These are phyloP conservation scores for Pempheris klunzingeri DNA, from an alignment of 2,797 vertebrate species.

Conservation along the genomic window DNA sequence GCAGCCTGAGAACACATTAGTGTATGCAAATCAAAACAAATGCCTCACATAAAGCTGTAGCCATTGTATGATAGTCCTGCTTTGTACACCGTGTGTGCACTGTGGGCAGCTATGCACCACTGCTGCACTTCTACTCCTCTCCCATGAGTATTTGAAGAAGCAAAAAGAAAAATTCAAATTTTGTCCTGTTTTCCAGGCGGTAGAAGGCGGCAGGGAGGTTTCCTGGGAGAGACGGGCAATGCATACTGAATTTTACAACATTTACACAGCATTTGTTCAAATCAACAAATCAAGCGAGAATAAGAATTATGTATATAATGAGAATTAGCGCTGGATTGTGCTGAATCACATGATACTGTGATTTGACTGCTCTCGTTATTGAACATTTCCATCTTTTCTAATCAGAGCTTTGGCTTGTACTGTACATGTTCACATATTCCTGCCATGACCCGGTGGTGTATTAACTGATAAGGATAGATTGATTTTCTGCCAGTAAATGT, in stretches of 20 bases:
- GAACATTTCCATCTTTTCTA: constrained; percentile 61
- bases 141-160: constrained; percentile 27
- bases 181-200: constrained; percentile 27
- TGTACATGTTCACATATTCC: constrained; percentile 69
- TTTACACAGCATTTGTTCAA: constrained; percentile 26
- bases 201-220: constrained; percentile 19
- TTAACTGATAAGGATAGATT: constrained; percentile 81
- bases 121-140: constrained; percentile 26
- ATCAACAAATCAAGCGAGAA: constrained; percentile 6
- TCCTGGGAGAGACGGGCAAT: constrained; percentile 4
- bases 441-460: constrained; percentile 61
- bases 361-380: constrained; percentile 29
- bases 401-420: constrained; percentile 66
- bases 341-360: constrained; percentile 14
- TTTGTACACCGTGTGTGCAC: constrained; percentile 18
- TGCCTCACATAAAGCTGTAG: constrained; percentile 36
- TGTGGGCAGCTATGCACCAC: constrained; percentile 13
- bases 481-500: constrained; percentile 79
- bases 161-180: constrained; percentile 41
- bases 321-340: constrained; percentile 23
- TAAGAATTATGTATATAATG: constrained; percentile 27
- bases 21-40: constrained; percentile 42
- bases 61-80: constrained; percentile 30
- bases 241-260: constrained; percentile 9
- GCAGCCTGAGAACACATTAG: constrained; percentile 19